Base-by-base conservation (phyloP, 2,113 vertebrate species). In the Rhadina sibilatrix region DNA sequence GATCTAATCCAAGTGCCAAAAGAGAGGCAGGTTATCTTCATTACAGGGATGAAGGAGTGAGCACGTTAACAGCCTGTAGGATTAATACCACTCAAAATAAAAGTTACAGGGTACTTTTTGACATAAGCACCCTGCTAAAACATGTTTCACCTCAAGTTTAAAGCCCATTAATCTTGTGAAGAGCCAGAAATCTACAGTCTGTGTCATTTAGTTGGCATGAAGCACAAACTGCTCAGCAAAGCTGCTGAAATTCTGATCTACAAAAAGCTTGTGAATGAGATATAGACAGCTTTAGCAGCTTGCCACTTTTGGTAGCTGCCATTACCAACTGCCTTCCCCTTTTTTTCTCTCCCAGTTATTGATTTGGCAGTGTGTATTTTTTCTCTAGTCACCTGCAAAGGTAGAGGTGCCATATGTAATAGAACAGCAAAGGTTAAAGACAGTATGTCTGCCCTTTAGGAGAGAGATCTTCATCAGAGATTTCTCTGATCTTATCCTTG, bases 81-180 rank as follows among this genome's bases (percentile, higher is more conserved):
- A 86, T 83, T 95, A 80, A 90, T 88, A 30, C 28, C 4, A 5
- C 60, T 90, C 49, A 44, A 90, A 94, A 89, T 78, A 88, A 80
- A 86, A 95, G 33, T 87, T 83, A 74, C 65, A 31, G 31, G 14
- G 1, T 57, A 59, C 46, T 86, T 81, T 86, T 94, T 88, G 72
- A 57, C 87, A 75, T 74, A 93, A 95, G 65, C 63, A 90, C 53
- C 66, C 80, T 79, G 64, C 68, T 94, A 57, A 59, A 87, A 82
- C 44, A n/a, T 1, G 2, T 84, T 94, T 93, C 6, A 12, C 70
- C 78, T 92, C 44, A 54, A 78, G 77, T 94, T 93, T 96, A 93
- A 89, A 92, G 72, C 72, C 90, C 72, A 84, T 88, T 91, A 92
- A 76, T 96, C 85, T 89, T 40, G 31, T 90, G 86, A 93, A 94